A percentile compares a stretch with the other conserved stretches of the same genome.
These are phyloP conservation scores for Yponomeuta plumbellus DNA, from an alignment of 2,888 invertebrate species.

Conservation along the genomic window DNA sequence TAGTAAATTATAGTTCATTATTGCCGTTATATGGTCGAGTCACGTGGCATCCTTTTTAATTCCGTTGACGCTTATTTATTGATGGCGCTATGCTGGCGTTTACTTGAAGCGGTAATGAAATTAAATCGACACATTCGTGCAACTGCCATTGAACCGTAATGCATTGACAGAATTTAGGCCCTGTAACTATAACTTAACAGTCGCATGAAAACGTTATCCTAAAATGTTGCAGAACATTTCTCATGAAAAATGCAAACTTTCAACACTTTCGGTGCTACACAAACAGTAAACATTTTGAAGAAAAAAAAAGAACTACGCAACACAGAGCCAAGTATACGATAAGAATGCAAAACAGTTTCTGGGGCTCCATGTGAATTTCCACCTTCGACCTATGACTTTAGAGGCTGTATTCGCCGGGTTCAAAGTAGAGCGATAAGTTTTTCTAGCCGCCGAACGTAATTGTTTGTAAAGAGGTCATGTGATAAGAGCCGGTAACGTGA, in stretches of 20 bases:
- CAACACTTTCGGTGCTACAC: background rate
- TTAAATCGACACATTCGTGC: too few relatives aligned
- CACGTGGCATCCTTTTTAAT: too few relatives aligned
- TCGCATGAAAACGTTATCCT: background rate
- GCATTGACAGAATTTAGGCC: too few relatives aligned
- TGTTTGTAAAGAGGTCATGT: constrained; percentile 65
- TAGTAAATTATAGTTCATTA: too few relatives aligned
- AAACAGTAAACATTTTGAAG: background rate
- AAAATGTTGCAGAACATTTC: background rate
- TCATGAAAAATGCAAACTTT: background rate
- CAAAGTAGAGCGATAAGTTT: constrained; percentile 30
- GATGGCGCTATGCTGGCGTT: too few relatives aligned
- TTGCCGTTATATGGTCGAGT: too few relatives aligned
- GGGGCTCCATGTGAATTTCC: constrained; percentile 29
- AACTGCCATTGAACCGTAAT: too few relatives aligned
- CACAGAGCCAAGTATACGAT: constrained; percentile 34
- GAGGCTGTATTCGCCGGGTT: constrained; percentile 26
- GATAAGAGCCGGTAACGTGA: constrained; percentile 56
- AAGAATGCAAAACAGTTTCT: constrained; percentile 47
- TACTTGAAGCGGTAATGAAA: too few relatives aligned
- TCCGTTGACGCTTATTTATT: too few relatives aligned
- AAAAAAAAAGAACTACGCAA: constrained; percentile 41
- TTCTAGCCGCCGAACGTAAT: constrained; percentile 30
- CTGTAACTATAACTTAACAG: too few relatives aligned
- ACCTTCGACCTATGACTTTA: constrained; percentile 29